Evolutionary conservation across 2,113 vertebrate species (phyloP), one percentile per base, ranked within the genome.

Genomic region (Spilogale gracilis): DNA sequence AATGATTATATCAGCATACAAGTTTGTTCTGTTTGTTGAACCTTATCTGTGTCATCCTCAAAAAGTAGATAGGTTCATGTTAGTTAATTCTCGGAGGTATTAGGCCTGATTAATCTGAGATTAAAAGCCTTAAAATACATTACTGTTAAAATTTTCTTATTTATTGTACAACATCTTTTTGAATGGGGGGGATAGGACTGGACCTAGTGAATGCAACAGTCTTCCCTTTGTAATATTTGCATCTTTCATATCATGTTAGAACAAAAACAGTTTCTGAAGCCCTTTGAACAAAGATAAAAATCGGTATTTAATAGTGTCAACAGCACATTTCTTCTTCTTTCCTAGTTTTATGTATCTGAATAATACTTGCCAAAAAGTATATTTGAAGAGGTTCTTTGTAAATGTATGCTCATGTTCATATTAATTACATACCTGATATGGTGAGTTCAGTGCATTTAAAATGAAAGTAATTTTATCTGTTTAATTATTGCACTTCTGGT

Each of bases 161-260:
- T 96, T 96, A 69, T 25, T 30, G 0, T 61, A 6, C 3, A 58
- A 65, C 16, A 32, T 45, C 30, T 74, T 0, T 88, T 95, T 89
- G 74, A 89, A n/a, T 48, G 18, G 50, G 58, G 14, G 52, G 38
- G 54, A 20, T 50, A 32, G 25, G 48, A 45, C 13, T 90, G 32
- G 14, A 10, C 9, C 25, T 58, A 52, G 98, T 97, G 98, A 94
- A 50, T 60, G 12, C 20, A 32, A 1, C 38, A 45, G 23, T 32
- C 45, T 88, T 92, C 76, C 38, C 58, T 73, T 16, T 61, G 48
- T 98, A 98, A 96, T 97, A 89, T 98, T 80, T 94, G n/a, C 6
- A 43, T 88, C 32, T 97, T 91, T 78, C 25, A 27, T 67, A 30
- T 56, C 43, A 67, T 79, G 8, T 45, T 91, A 58, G 9, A 91